phyloP scores from a whole-genome alignment of 1,140 invertebrate species.

The Helicoverpa zea region DNA sequence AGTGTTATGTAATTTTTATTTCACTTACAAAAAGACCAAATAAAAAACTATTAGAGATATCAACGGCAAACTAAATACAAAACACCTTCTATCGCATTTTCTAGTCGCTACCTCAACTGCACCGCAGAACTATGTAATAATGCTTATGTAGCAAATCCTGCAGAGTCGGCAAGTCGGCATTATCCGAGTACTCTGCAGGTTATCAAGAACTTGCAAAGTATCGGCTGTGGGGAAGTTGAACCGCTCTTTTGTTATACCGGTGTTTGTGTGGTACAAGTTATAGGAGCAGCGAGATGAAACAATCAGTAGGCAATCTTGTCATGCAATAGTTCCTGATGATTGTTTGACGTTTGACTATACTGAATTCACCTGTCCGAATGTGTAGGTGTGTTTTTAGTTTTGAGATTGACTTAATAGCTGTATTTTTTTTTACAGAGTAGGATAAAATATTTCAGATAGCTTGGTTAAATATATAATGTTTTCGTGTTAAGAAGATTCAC shows the following conservation, averaged over 20 bases:
- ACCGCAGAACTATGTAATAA: conserved; percentile 10
- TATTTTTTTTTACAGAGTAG: too few species aligned
- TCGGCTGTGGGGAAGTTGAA: conserved; percentile 25
- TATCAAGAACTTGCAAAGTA: conserved; percentile 37
- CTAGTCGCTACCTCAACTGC: not conserved
- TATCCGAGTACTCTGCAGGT: conserved; percentile 20
- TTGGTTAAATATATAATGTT: too few species aligned
- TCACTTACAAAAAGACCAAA: not conserved
- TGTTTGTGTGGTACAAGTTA: conserved; percentile 9
- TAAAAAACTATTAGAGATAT: not conserved
- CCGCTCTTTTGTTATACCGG: conserved; percentile 33
- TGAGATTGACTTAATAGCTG: too few species aligned
- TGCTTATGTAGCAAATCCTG: conserved; percentile 9
- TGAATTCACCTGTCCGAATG: too few species aligned
- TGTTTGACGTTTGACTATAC: too few species aligned
- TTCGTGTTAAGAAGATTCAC: too few species aligned
- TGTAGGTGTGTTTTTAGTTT: too few species aligned
- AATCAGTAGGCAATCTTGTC: not conserved
- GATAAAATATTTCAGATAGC: too few species aligned
- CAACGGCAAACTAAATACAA: not conserved
- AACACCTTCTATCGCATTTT: conserved; percentile 1
- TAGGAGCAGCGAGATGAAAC: not conserved
- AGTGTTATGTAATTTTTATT: too few species aligned
- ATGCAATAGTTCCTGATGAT: too few species aligned
- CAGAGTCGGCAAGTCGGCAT: conserved; percentile 8